phyloP scores from a whole-genome alignment of 1,140 invertebrate genomes.

The Hermetia illucens region DNA sequence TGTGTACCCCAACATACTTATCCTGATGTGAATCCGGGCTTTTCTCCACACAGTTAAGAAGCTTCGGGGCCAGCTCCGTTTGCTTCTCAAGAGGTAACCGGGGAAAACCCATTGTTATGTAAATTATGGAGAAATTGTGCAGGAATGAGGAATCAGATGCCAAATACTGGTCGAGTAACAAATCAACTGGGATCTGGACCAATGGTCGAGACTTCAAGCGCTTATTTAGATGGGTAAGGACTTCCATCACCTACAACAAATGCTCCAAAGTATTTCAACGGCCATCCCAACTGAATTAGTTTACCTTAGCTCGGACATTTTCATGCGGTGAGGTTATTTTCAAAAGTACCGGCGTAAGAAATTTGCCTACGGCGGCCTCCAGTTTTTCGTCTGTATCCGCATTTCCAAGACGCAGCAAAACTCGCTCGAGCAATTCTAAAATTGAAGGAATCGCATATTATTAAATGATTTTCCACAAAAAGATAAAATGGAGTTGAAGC shows the following conservation, averaged over 20 bases:
- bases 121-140: conserved; percentile 89
- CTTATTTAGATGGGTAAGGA: conserved; percentile 86
- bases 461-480: background rate
- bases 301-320: conserved; percentile 66
- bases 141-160: conserved; percentile 44
- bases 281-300: conserved; percentile 9
- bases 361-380: conserved; percentile 66
- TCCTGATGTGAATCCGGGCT: conserved; percentile 78
- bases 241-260: conserved; percentile 66
- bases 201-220: conserved; percentile 67
- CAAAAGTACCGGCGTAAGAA: conserved; percentile 75
- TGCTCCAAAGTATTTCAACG: background rate
- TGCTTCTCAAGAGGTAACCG: conserved; percentile 61
- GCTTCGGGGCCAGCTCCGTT: conserved; percentile 53
- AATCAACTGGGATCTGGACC: conserved; percentile 78
- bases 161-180: conserved; percentile 65
- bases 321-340: conserved; percentile 78
- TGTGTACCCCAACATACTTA: conserved; percentile 38
- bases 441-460: background rate
- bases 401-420: conserved; percentile 74
- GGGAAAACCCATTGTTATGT: conserved; percentile 84
- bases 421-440: conserved; percentile 68
- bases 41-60: conserved; percentile 65
- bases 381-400: conserved; percentile 81
- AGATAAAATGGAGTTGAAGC: background rate